Percentiles rank a stretch among this genome's conserved stretches.
Evolutionary conservation across 1,140 invertebrate genomes (phyloP).

Genomic region (Drosophila malerkotliana): DNA sequence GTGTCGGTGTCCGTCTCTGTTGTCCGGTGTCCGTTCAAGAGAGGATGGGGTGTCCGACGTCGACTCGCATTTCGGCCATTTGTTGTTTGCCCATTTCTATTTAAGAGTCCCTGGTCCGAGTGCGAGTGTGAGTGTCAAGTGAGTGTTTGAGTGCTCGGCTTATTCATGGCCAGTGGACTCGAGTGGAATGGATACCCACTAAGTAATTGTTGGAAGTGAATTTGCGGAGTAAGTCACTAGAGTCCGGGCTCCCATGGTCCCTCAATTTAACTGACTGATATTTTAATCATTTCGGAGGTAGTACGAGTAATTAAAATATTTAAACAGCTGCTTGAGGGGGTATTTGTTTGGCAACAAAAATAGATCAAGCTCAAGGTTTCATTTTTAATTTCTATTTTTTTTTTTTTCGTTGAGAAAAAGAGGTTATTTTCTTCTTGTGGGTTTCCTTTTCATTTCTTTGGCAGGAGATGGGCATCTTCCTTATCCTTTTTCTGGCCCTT

Average conservation of each 20-base stretch:
- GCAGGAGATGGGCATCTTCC: not conserved
- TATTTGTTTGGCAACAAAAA: not conserved
- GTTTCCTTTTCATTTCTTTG: not conserved
- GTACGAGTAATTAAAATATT: conserved; percentile 5
- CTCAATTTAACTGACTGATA: not conserved
- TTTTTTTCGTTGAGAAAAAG: not conserved
- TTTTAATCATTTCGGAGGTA: not conserved
- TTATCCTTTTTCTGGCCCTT: not conserved
- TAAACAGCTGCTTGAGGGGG: not conserved
- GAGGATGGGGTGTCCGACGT: no score
- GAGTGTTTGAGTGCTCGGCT: conserved; percentile 60
- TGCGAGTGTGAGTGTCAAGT: conserved; percentile 44
- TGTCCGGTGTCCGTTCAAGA: no score
- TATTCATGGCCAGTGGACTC: conserved; percentile 55
- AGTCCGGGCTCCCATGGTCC: not conserved
- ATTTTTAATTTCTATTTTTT: not conserved
- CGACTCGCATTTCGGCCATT: conserved; percentile 46
- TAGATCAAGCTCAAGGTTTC: not conserved
- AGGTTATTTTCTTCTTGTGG: not conserved
- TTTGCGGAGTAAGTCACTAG: not conserved
- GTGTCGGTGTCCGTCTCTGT: not conserved
- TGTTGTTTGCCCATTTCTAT: conserved; percentile 29
- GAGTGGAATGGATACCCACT: conserved; percentile 44
- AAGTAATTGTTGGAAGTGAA: conserved; percentile 14
- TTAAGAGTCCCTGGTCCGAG: not conserved